Evolutionary conservation across 2,797 vertebrate genomes (phyloP).

Genomic region (Clarias laeviceps): DNA sequence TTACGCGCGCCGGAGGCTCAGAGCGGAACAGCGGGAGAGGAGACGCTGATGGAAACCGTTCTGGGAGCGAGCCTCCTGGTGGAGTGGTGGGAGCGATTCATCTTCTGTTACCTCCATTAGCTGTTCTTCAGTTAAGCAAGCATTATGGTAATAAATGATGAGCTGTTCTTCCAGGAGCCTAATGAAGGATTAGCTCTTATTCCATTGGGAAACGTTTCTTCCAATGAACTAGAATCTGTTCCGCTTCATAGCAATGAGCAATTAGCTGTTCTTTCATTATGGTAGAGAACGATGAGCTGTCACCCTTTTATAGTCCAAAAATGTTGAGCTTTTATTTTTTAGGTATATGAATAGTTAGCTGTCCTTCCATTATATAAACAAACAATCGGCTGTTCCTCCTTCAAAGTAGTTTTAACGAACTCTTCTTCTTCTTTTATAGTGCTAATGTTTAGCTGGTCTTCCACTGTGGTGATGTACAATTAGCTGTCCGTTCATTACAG

Average conservation of each 20-base stretch:
- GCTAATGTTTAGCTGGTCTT: background rate
- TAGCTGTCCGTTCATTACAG: background rate
- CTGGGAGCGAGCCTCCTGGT: constrained; percentile 26
- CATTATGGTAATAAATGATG: constrained; percentile 49
- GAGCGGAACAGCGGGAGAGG: constrained; percentile 18
- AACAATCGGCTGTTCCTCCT: no score
- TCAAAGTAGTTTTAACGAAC: background rate
- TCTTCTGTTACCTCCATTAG: constrained; percentile 20
- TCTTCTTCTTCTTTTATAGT: no score
- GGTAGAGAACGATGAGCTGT: background rate
- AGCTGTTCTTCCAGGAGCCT: background rate
- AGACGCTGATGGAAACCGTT: constrained; percentile 33
- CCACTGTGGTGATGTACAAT: background rate
- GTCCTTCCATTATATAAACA: background rate
- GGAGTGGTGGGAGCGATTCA: constrained; percentile 30
- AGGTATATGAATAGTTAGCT: background rate
- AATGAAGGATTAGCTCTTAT: background rate
- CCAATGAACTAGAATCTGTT: background rate
- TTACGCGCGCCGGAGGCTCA: constrained; percentile 36
- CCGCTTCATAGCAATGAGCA: background rate
- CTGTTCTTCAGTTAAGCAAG: constrained; percentile 46
- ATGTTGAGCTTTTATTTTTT: background rate
- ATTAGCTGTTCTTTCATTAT: background rate
- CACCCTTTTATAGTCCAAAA: no score
- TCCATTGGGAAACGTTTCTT: background rate